A percentile compares a stretch with the other conserved stretches of the same genome.
Conservation (phyloP, 2,888 invertebrate genomes). For the Microplitis deprimator region DNA sequence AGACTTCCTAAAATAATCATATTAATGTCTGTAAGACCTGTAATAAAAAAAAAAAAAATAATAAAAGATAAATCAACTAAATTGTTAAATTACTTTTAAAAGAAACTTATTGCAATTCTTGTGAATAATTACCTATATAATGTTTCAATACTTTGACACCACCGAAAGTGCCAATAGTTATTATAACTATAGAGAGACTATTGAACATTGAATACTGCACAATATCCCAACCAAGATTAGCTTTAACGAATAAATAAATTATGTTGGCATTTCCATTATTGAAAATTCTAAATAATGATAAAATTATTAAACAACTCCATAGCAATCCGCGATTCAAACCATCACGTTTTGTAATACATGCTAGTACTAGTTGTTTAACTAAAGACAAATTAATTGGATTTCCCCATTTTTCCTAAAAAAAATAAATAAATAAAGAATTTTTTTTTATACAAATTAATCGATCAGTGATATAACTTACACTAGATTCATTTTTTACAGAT, state of each 20-base stretch:
- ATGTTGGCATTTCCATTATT: slow-evolving; percentile 73
- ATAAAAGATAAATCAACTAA: background rate
- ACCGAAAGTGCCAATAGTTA: slow-evolving; percentile 75
- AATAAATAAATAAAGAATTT: no score
- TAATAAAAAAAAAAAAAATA: slow-evolving; percentile 21
- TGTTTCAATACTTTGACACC: slow-evolving; percentile 73
- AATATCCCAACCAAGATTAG: slow-evolving; percentile 79
- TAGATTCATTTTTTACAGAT: slow-evolving; percentile 66
- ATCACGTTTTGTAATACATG: slow-evolving; percentile 75
- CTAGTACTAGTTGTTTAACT: slow-evolving; percentile 75
- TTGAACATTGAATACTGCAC: slow-evolving; percentile 76
- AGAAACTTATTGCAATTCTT: no score
- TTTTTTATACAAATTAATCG: no score
- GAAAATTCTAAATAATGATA: slow-evolving; percentile 66
- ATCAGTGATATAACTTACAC: slow-evolving; percentile 48
- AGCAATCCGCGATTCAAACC: slow-evolving; percentile 74
- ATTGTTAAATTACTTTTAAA: no score
- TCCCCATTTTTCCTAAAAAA: slow-evolving; percentile 59
- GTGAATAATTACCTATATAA: slow-evolving; percentile 51
- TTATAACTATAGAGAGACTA: slow-evolving; percentile 73
- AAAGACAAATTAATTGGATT: slow-evolving; percentile 72
- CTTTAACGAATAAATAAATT: slow-evolving; percentile 77
- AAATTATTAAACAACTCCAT: slow-evolving; percentile 69
- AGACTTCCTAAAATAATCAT: slow-evolving; percentile 54
- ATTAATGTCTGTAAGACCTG: slow-evolving; percentile 56